Conservation (phyloP, 2,113 vertebrate species). For the Coptodon bakossiorum region DNA sequence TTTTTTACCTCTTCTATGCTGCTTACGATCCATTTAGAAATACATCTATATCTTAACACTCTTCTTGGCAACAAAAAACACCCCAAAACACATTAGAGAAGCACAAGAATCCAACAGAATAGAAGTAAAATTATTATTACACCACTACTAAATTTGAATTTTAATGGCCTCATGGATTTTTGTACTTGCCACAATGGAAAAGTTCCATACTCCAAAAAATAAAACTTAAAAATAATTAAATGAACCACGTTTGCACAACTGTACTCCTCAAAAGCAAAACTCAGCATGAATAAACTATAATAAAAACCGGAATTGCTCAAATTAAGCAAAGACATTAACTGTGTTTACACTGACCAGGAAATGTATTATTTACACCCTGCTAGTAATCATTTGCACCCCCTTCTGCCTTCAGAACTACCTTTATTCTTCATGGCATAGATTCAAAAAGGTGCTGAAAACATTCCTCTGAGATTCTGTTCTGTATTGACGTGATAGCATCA, state of each 20-base stretch:
- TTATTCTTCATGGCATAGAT: background rate
- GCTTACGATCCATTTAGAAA: background rate
- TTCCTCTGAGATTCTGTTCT: background rate
- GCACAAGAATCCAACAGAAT: background rate
- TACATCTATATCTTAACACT: background rate
- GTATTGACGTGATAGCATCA: background rate
- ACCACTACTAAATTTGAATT: accelerated
- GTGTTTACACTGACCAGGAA: background rate
- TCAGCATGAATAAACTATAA: background rate
- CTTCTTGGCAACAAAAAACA: background rate
- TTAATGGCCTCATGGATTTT: background rate
- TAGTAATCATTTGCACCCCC: background rate
- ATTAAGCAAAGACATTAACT: background rate
- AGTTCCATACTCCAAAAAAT: background rate
- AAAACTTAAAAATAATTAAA: background rate
- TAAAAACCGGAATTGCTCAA: background rate
- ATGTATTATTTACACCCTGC: background rate
- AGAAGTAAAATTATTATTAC: background rate
- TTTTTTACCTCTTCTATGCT: background rate
- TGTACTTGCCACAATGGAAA: background rate
- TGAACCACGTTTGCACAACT: background rate
- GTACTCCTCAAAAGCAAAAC: background rate
- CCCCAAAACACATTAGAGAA: background rate
- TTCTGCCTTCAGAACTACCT: background rate
- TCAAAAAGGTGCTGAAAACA: background rate